These are phyloP conservation scores for Bombus pascuorum DNA, from an alignment of 1,140 invertebrate species.

Conservation along the genomic window DNA sequence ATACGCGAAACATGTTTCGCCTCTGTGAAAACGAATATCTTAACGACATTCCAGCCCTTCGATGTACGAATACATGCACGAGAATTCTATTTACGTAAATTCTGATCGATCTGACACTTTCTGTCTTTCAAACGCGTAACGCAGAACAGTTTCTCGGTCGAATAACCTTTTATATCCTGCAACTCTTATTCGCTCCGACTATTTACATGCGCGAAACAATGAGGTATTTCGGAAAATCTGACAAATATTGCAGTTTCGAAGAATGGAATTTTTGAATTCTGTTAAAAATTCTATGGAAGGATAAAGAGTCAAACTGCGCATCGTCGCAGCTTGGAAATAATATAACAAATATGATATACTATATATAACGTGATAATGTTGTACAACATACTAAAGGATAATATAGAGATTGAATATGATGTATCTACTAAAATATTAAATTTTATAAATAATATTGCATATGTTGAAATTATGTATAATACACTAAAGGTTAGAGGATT, in stretches of 20 bases:
- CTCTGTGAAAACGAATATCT: neutral
- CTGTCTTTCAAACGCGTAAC: conserved; percentile 27
- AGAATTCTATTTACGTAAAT: conserved; percentile 48
- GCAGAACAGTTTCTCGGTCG: conserved; percentile 8
- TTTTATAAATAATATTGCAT: neutral
- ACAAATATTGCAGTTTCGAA: neutral
- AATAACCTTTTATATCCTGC: neutral
- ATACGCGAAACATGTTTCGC: neutral
- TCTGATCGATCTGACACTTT: conserved; percentile 44
- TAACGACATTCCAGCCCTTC: neutral
- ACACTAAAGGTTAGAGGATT: neutral
- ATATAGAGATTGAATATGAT: too few relatives aligned
- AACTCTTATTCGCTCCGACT: too few relatives aligned
- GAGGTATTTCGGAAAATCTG: neutral
- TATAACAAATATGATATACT: too few relatives aligned
- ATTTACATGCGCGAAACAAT: neutral
- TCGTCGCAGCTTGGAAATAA: too few relatives aligned
- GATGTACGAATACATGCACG: neutral
- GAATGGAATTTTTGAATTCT: too few relatives aligned
- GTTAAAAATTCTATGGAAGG: neutral
- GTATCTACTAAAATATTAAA: neutral
- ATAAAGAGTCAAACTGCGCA: neutral
- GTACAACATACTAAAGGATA: too few relatives aligned
- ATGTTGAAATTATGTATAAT: neutral
- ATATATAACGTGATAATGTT: too few relatives aligned